Conservation (phyloP, 2,888 invertebrate genomes). For the Nebria brevicollis region DNA sequence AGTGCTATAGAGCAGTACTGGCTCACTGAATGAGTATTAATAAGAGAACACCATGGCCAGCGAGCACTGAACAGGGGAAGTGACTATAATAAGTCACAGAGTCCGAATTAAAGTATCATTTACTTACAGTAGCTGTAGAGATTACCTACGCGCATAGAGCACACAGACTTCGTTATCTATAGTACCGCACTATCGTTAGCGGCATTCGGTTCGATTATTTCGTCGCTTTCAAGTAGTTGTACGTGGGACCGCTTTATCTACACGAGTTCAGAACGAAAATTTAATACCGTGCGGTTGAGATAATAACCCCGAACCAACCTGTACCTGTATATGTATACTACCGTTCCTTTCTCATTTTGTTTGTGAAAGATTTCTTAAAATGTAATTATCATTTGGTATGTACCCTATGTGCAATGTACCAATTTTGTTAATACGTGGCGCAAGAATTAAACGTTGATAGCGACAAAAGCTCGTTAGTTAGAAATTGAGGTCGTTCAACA, state of each 20-base stretch:
- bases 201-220: constrained; percentile 22
- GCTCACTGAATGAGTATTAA: constrained; percentile 15
- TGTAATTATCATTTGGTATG: background rate
- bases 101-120: constrained; percentile 21
- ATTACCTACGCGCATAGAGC: constrained; percentile 13
- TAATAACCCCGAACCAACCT: constrained; percentile 5
- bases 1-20: background rate
- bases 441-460: background rate
- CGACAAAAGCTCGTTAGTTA: background rate
- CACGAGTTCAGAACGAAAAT: constrained; percentile 16
- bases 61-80: background rate
- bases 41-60: background rate
- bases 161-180: constrained; percentile 16
- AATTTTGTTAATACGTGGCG: background rate
- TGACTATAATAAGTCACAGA: background rate
- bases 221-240: constrained; percentile 11
- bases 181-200: constrained; percentile 20
- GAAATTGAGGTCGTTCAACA: background rate
- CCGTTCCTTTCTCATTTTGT: background rate
- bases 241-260: constrained; percentile 6
- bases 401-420: background rate
- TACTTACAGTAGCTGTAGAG: constrained; percentile 17
- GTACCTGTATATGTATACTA: background rate
- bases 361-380: constrained; percentile 1
- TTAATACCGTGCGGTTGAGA: constrained; percentile 7